Conservation (phyloP, 1,140 invertebrate species). For the Chrysomallon squamiferum region DNA sequence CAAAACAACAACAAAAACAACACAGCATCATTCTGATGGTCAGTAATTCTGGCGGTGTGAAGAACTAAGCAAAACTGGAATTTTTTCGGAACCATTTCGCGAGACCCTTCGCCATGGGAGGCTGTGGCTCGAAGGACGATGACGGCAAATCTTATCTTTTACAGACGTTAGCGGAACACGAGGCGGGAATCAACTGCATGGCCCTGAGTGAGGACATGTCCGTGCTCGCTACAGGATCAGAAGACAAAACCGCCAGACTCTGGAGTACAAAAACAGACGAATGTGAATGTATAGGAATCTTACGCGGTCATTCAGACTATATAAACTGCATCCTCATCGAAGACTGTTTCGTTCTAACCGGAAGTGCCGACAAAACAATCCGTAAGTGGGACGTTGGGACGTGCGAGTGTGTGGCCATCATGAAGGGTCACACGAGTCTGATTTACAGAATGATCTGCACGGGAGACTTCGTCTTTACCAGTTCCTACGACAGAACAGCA, state of each 20-base stretch:
- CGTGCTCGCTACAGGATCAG: conserved; percentile 67
- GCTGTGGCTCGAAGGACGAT: conserved; percentile 48
- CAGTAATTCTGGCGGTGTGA: too few relatives aligned
- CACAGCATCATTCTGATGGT: too few relatives aligned
- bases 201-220: conserved; percentile 68
- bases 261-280: conserved; percentile 67
- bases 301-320: conserved; percentile 66
- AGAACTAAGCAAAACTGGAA: too few relatives aligned
- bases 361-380: conserved; percentile 67
- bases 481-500: conserved; percentile 67
- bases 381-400: conserved; percentile 69
- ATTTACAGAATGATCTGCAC: conserved; percentile 67
- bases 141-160: conserved; percentile 42
- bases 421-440: conserved; percentile 65
- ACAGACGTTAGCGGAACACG: conserved; percentile 61
- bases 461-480: conserved; percentile 67
- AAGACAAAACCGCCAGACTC: conserved; percentile 66
- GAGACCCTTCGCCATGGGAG: conserved; percentile 38
- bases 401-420: conserved; percentile 65
- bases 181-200: conserved; percentile 67
- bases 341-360: conserved; percentile 67
- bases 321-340: conserved; percentile 67
- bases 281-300: conserved; percentile 67
- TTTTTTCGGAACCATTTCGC: too few relatives aligned
- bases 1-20: too few relatives aligned